A percentile compares a stretch with the other conserved stretches of the same genome.
These are phyloP conservation scores for Coecobrya sp. DNA, from an alignment of 2,888 invertebrate species.

Conservation along the genomic window DNA sequence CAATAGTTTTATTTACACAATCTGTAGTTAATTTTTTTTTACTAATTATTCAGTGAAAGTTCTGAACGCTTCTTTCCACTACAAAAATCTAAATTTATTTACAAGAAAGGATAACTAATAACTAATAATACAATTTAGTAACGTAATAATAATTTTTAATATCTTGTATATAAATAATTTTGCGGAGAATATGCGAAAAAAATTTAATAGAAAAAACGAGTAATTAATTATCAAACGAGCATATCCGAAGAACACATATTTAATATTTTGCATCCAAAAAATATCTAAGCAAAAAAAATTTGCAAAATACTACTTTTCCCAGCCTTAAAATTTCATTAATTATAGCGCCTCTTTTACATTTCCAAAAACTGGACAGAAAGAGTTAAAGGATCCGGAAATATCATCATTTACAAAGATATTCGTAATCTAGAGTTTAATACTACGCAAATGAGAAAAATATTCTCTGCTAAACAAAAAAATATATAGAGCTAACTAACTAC, in stretches of 20 bases:
- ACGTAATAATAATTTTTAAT: neutral
- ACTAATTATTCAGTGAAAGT: conserved; percentile 28
- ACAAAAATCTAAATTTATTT: neutral
- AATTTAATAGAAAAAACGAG: conserved; percentile 20
- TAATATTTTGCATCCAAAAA: neutral
- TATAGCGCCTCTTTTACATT: neutral
- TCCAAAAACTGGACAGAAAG: neutral
- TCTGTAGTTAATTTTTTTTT: neutral
- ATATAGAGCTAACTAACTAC: neutral
- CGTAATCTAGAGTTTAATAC: neutral
- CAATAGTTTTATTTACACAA: conserved; percentile 13
- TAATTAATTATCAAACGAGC: too few species aligned
- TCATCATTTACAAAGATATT: neutral
- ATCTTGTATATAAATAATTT: conserved; percentile 4
- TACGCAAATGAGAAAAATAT: conserved; percentile 28
- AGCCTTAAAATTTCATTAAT: conserved; percentile 55
- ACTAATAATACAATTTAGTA: conserved; percentile 40
- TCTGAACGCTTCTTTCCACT: neutral
- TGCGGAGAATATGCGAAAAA: neutral
- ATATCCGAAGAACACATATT: too few species aligned
- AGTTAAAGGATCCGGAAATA: neutral
- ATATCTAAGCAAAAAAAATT: conserved; percentile 48
- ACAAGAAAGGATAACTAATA: neutral
- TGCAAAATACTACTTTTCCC: conserved; percentile 59
- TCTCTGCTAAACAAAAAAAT: conserved; percentile 23